Percentiles rank a stretch among this genome's conserved stretches.
phyloP scores from a whole-genome alignment of 2,113 vertebrate species.

The Brienomyrus longianalis region DNA sequence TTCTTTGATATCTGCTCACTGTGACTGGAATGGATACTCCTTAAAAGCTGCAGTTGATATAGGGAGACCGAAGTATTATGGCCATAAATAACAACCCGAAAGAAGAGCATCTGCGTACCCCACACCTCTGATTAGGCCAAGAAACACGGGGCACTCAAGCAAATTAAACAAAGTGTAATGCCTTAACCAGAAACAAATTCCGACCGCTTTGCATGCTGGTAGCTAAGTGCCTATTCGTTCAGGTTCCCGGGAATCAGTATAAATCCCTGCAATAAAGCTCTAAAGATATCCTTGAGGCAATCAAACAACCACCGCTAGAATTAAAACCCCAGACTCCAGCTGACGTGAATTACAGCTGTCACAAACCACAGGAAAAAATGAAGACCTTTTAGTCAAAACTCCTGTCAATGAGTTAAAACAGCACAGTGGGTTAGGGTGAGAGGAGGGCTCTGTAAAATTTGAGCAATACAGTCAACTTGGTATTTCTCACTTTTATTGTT shows the following conservation, averaged over 20 bases:
- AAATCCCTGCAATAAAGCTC: conserved; percentile 38
- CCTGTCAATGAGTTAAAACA: conserved; percentile 53
- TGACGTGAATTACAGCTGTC: conserved; percentile 37
- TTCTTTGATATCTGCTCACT: background rate
- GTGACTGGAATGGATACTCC: background rate
- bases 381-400: conserved; percentile 49
- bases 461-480: conserved; percentile 31
- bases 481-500: background rate
- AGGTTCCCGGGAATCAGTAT: conserved; percentile 50
- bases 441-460: conserved; percentile 23
- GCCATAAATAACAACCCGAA: background rate
- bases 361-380: conserved; percentile 28
- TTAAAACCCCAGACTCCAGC: conserved; percentile 37
- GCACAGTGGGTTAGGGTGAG: conserved; percentile 40
- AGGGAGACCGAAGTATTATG: background rate
- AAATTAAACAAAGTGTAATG: background rate
- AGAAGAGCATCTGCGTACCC: background rate
- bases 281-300: conserved; percentile 27
- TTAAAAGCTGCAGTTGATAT: background rate
- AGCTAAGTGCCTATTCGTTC: conserved; percentile 38
- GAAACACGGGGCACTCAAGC: background rate
- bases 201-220: conserved; percentile 32
- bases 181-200: background rate
- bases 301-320: conserved; percentile 12
- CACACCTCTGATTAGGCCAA: background rate